Evolutionary conservation across 2,888 invertebrate species (phyloP).

Genomic region (Agrotis exclamationis): DNA sequence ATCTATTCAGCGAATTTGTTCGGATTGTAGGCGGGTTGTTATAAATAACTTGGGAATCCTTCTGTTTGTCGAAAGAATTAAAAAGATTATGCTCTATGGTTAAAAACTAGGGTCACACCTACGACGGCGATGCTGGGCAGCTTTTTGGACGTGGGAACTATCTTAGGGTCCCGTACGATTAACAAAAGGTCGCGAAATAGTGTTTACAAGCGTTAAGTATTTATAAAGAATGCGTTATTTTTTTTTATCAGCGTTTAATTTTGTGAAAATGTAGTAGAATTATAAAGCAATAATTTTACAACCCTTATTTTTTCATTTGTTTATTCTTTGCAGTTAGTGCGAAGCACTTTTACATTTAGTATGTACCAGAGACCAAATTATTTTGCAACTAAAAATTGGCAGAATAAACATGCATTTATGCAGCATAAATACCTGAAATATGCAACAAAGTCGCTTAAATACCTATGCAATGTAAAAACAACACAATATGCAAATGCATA

Average conservation of each 20-base stretch:
- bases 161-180: slow-evolving; percentile 7
- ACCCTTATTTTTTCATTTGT: no score
- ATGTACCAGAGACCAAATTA: no score
- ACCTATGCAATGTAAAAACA: no score
- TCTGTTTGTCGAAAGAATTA: slow-evolving; percentile 74
- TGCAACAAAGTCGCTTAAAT: no score
- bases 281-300: no score
- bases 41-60: slow-evolving; percentile 67
- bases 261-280: no score
- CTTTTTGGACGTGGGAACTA: slow-evolving; percentile 65
- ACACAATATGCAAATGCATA: no score
- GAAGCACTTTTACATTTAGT: not conserved
- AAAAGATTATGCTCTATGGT: slow-evolving; percentile 64
- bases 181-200: slow-evolving; percentile 34
- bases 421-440: no score
- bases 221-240: not conserved
- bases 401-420: no score
- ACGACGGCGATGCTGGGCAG: slow-evolving; percentile 59
- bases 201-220: slow-evolving; percentile 9
- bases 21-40: slow-evolving; percentile 85
- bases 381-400: no score
- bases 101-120: slow-evolving; percentile 71
- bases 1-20: slow-evolving; percentile 87
- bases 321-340: not conserved
- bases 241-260: not conserved